Evolutionary conservation across 2,888 invertebrate genomes (phyloP).

Genomic region (Morpho deidamia): DNA sequence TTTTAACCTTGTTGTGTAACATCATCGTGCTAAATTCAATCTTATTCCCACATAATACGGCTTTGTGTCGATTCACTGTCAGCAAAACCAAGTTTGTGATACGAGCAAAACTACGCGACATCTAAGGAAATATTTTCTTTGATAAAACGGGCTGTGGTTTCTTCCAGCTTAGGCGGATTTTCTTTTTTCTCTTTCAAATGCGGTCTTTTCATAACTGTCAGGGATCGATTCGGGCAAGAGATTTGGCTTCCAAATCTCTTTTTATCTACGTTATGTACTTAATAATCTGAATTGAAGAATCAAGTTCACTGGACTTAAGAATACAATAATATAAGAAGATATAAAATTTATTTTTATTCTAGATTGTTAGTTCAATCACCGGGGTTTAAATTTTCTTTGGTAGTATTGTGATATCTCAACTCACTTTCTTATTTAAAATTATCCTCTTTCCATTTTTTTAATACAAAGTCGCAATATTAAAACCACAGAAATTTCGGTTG

Average conservation of each 20-base stretch:
- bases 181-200: constrained; percentile 46
- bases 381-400: too few species aligned
- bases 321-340: too few species aligned
- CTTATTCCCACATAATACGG: constrained; percentile 31
- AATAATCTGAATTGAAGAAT: too few species aligned
- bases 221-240: constrained; percentile 54
- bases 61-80: constrained; percentile 3
- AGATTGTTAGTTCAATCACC: too few species aligned
- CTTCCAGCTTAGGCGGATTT: constrained; percentile 51
- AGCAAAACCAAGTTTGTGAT: constrained; percentile 32
- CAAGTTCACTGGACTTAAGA: too few species aligned
- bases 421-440: too few species aligned
- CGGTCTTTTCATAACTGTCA: constrained; percentile 71
- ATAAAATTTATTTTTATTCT: too few species aligned
- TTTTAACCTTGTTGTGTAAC: constrained; percentile 10
- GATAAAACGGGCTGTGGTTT: constrained; percentile 59
- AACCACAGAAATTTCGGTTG: too few species aligned
- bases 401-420: too few species aligned
- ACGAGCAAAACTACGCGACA: constrained; percentile 50
- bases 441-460: too few species aligned
- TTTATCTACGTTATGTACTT: constrained; percentile 36
- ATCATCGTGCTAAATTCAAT: constrained; percentile 24
- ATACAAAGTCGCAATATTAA: too few species aligned
- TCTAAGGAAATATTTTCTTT: constrained; percentile 63
- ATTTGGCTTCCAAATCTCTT: constrained; percentile 54